These are phyloP conservation scores for Aelia acuminata DNA, from an alignment of 2,888 invertebrate species.

Conservation along the genomic window DNA sequence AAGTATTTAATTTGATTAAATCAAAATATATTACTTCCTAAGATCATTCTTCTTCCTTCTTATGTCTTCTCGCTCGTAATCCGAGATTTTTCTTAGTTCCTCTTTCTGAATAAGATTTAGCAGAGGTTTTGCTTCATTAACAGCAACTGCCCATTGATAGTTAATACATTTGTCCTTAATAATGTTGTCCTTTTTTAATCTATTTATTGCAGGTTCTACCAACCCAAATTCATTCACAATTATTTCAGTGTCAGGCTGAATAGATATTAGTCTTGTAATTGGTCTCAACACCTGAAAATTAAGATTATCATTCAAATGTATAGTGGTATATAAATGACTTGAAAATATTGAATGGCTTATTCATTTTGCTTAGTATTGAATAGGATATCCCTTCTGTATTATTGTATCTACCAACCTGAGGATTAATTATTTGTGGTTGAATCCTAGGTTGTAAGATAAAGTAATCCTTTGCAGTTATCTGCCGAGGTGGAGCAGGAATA, in stretches of 20 bases:
- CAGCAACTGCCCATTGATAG: neutral
- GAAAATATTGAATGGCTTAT: neutral
- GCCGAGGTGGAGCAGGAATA: constrained; percentile 22
- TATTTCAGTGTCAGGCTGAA: constrained; percentile 37
- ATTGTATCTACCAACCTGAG: neutral
- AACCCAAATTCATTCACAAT: constrained; percentile 38
- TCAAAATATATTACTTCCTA: constrained; percentile 16
- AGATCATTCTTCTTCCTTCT: neutral
- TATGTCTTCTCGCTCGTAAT: neutral
- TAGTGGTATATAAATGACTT: neutral
- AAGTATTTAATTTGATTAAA: neutral
- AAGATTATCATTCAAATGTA: neutral
- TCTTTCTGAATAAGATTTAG: neutral
- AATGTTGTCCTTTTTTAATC: constrained; percentile 18
- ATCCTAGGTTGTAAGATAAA: neutral
- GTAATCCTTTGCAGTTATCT: neutral
- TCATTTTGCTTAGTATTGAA: neutral
- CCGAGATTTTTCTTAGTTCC: neutral
- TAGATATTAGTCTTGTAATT: neutral
- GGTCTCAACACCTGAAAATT: neutral
- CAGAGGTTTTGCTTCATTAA: constrained; percentile 20
- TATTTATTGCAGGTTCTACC: constrained; percentile 32
- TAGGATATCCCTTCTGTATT: neutral
- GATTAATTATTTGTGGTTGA: neutral
- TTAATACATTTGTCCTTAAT: neutral